Evolutionary conservation across 2,113 vertebrate species (phyloP), one percentile per base, ranked within the genome.

Genomic region (Rousettus leschenaultii): DNA sequence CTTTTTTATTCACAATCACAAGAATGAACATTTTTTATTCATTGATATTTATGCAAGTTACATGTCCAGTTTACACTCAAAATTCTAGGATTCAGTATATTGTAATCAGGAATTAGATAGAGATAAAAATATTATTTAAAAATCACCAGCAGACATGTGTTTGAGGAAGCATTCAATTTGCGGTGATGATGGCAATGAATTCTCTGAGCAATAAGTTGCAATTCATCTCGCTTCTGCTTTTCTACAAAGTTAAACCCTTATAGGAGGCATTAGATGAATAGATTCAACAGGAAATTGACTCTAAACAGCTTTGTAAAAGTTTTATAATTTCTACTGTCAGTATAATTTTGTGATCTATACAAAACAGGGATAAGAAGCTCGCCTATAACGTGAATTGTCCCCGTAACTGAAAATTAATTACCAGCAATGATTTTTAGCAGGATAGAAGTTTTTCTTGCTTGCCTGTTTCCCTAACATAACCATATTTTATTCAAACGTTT

Each of bases 81-180:
- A 82, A 33, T 78, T 87, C n/a, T 86, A 73, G 70, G 48, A 55
- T 74, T 38, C 26, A 10, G 8, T 71, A 38, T 33, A 38, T 18
- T 59, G 19, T 28, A 66, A 87, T 59, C 28, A 77, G 18, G 28
- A 77, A 22, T 90, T 66, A 87, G 73, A 89, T 63, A 14, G 35
- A 26, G 14, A 86, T 86, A 75, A 86, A 95, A 95, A 18, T 63
- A 53, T 48, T 80, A 21, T 40, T 92, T 86, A 55, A 70, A 95
- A 88, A 92, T 28, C n/a, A 74, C 40, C 38, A 88, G 26, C 30
- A 90, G 51, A 63, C 71, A 14, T 55, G 10, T 89, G 85, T 74
- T 74, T 71, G 61, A 92, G 84, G 85, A 94, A 93, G 68, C 18
- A 28, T 89, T 90, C 43, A 89, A 33, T 93, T 70, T 57, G 15